phyloP scores from a whole-genome alignment of 2,113 vertebrate genomes.

The Paralichthys olivaceus region DNA sequence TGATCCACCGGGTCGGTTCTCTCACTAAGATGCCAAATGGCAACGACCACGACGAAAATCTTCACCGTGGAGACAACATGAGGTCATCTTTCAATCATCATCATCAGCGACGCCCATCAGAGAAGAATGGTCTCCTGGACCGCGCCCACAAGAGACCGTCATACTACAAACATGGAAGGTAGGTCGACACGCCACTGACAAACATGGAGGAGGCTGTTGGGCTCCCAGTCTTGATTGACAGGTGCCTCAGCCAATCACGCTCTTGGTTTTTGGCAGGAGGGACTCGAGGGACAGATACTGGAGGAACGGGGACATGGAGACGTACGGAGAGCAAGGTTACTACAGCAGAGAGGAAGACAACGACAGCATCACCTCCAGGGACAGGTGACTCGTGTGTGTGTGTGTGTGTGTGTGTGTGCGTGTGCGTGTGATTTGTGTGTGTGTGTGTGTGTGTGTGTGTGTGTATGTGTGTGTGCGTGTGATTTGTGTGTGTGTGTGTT shows the following conservation, averaged over 20 bases:
- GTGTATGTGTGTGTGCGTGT: not conserved
- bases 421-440: not conserved
- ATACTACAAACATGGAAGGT: constrained; percentile 54
- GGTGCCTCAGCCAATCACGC: not conserved
- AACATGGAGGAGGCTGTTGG: not conserved
- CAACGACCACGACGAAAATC: constrained; percentile 48
- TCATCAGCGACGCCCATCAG: constrained; percentile 42
- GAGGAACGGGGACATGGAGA: constrained; percentile 70
- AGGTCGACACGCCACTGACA: fast-evolving
- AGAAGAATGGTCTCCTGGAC: constrained; percentile 54
- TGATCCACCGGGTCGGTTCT: constrained; percentile 70
- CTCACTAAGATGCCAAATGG: constrained; percentile 65
- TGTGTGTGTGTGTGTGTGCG: not conserved
- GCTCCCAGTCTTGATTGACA: constrained; percentile 5
- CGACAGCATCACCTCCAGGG: constrained; percentile 70
- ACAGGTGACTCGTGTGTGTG: constrained; percentile 63
- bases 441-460: not conserved
- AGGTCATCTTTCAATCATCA: constrained; percentile 59
- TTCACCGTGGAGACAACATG: constrained; percentile 38
- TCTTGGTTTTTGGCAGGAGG: constrained; percentile 47
- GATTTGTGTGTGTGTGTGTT: not conserved
- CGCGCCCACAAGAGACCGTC: constrained; percentile 50
- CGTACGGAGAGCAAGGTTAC: constrained; percentile 60
- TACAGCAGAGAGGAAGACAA: constrained; percentile 79
- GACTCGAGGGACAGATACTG: constrained; percentile 71